Evolutionary conservation across 2,797 vertebrate genomes (phyloP).

Genomic region (Sebastolobus altivelis): DNA sequence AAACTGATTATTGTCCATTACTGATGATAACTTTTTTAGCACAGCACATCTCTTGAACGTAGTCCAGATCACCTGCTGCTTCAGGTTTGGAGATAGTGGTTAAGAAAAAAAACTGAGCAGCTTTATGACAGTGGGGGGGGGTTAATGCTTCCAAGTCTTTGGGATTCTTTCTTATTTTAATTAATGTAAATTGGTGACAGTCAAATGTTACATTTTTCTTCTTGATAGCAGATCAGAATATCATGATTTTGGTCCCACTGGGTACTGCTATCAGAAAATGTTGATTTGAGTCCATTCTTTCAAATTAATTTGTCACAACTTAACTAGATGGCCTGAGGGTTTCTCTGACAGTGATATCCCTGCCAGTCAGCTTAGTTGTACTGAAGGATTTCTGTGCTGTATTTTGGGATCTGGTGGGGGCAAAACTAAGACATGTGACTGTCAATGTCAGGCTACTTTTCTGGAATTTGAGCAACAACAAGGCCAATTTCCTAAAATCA

Average conservation of each 20-base stretch:
- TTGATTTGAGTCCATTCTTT: background rate
- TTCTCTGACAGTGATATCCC: background rate
- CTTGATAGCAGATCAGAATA: slow-evolving; percentile 9
- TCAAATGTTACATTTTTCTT: background rate
- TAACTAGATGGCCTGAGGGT: background rate
- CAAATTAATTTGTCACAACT: slow-evolving; percentile 12
- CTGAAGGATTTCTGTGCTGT: slow-evolving; percentile 19
- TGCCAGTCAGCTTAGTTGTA: slow-evolving; percentile 16
- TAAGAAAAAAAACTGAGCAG: slow-evolving; percentile 20
- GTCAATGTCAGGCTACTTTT: slow-evolving; percentile 13
- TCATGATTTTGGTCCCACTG: slow-evolving; percentile 52
- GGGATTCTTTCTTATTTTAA: slow-evolving; percentile 1
- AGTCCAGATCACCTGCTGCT: slow-evolving; percentile 3
- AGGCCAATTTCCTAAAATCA: slow-evolving; percentile 30
- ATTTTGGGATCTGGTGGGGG: background rate
- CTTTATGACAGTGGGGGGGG: slow-evolving; percentile 19
- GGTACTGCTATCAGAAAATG: slow-evolving; percentile 9
- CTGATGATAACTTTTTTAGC: slow-evolving; percentile 3
- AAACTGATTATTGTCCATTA: slow-evolving; percentile 8
- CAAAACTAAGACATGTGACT: slow-evolving; percentile 22
- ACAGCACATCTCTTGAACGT: slow-evolving; percentile 7
- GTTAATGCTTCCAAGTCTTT: background rate
- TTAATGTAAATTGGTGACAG: background rate
- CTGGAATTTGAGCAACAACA: slow-evolving; percentile 36
- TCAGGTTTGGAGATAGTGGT: slow-evolving; percentile 25